Base-by-base conservation (phyloP, 2,113 vertebrate genomes). In the Glaucidium brasilianum region DNA sequence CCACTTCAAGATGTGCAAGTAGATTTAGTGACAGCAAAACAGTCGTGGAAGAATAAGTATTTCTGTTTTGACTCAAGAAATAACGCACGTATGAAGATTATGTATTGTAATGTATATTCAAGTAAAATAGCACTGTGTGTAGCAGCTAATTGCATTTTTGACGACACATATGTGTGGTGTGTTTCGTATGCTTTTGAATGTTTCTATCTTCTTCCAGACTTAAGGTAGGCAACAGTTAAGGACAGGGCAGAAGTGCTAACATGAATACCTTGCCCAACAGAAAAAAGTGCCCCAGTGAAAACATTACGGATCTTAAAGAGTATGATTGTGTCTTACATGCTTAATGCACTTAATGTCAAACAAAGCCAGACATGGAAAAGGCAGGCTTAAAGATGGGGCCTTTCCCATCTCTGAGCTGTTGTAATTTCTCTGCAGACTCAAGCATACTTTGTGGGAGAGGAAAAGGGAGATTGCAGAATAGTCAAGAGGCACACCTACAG, bases 1-100 rank as follows among this genome's bases (percentile, higher is more conserved):
- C 93, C 62, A 83, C 88, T 80, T 37, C 53, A 56, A 90, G 85
- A 80, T 53, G 49, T 35, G 67, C 73, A 74, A 92, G 80, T 53
- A 82, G 76, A 39, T 90, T 23, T 63, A 83, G 68, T 72, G 91
- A 80, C 81, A 90, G 85, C 81, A 72, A 66, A 88, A 68, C 80
- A 89, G 37, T 83, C 84, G 69, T 91, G 72, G 84, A 85, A 86
- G 77, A 79, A 67, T 76, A 79, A 84, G 47, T 56, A 4, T 41
- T 88, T 85, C 66, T 94, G 66, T 32, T 75, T 69, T 58, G 52
- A 69, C 58, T 95, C 30, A 29, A 75, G 80, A 32, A 83, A 34
- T 30, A 50, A 47, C 12, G 43, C 1, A 1, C 8, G 7, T 62
- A 14, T 45, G 25, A 83, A 60, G 67, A 52, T 12, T 12, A 4